Evolutionary conservation across 1,140 invertebrate species (phyloP).

Genomic region (Drosophila lacteicornis): DNA sequence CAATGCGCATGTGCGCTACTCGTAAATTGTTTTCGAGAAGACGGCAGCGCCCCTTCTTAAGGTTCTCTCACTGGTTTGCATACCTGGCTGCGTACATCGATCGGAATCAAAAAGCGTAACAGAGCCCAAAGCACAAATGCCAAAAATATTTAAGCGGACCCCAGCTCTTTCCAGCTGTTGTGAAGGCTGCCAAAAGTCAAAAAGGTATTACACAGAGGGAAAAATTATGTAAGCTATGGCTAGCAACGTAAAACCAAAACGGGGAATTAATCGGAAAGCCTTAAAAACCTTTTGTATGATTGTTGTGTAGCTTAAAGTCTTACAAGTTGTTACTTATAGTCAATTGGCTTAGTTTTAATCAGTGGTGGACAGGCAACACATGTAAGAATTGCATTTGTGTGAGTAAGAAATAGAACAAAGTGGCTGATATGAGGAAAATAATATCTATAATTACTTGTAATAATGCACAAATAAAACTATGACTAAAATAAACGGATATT

Average conservation of each 20-base stretch:
- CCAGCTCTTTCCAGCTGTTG: constrained; percentile 67
- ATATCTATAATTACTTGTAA: too few relatives aligned
- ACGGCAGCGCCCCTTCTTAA: background rate
- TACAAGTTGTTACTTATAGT: background rate
- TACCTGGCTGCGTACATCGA: constrained; percentile 71
- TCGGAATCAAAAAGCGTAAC: constrained; percentile 81
- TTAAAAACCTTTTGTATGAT: too few relatives aligned
- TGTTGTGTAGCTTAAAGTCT: too few relatives aligned
- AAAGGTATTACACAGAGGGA: constrained; percentile 10
- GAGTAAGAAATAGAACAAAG: too few relatives aligned
- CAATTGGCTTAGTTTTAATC: background rate
- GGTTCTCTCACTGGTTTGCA: constrained; percentile 52
- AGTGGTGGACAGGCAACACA: too few relatives aligned
- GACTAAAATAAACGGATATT: too few relatives aligned
- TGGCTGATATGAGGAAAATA: too few relatives aligned
- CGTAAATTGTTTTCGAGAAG: constrained; percentile 58
- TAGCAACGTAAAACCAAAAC: background rate
- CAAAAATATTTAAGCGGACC: constrained; percentile 70
- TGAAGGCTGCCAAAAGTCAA: constrained; percentile 47
- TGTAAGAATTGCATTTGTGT: too few relatives aligned
- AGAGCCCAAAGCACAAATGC: constrained; percentile 69
- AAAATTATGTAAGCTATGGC: background rate
- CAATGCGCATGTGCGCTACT: constrained; percentile 74
- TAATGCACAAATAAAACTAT: too few relatives aligned
- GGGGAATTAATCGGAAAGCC: background rate